phyloP scores from a whole-genome alignment of 92 coral and sea anemone species.

The Actinernus sp. region DNA sequence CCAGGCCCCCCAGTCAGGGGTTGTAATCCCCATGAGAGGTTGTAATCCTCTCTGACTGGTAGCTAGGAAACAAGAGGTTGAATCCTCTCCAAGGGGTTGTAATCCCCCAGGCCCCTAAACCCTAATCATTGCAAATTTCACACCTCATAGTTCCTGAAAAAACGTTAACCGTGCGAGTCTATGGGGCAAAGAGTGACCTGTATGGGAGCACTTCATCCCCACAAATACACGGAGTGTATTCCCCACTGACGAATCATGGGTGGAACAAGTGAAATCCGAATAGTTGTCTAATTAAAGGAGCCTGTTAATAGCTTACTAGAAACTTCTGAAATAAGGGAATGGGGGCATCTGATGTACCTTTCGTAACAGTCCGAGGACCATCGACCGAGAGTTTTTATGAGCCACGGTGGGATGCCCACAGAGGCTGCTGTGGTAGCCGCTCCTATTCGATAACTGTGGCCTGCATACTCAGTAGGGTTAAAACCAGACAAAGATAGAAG shows the following conservation, averaged over 20 bases:
- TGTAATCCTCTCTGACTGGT: not conserved
- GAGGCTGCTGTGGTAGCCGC: slow-evolving; percentile 49
- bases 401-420: slow-evolving; percentile 19
- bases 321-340: slow-evolving; percentile 4
- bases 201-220: slow-evolving; percentile 27
- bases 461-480: slow-evolving; percentile 7
- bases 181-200: slow-evolving; percentile 19
- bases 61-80: not conserved
- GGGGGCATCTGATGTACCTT: slow-evolving; percentile 27
- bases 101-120: not conserved
- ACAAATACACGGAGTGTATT: slow-evolving; percentile 26
- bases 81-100: slow-evolving; percentile 9
- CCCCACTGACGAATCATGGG: slow-evolving; percentile 10
- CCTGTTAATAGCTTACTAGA: not conserved
- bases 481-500: slow-evolving; percentile 18
- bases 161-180: not conserved
- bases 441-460: slow-evolving; percentile 54
- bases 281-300: not conserved
- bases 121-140: not conserved
- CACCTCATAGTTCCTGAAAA: not conserved
- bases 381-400: slow-evolving; percentile 27
- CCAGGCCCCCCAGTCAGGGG: not conserved
- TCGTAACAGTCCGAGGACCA: slow-evolving; percentile 55
- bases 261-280: not conserved
- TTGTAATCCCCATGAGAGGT: no score